A percentile compares a stretch with the other conserved stretches of the same genome.
Conservation (phyloP, 1,140 invertebrate species). For the Nasonia longicornis region DNA sequence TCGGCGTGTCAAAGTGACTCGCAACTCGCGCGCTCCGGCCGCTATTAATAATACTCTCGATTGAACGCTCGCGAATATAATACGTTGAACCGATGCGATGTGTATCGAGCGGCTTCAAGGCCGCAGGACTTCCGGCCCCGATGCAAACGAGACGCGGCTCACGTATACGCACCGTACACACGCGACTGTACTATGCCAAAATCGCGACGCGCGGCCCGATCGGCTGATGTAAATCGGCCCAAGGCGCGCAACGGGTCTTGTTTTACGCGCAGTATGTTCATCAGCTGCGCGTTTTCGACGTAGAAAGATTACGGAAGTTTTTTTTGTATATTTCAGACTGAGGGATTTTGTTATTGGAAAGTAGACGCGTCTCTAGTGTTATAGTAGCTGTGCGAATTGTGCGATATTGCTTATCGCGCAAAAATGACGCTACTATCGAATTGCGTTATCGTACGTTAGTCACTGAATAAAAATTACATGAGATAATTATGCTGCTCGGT, state of each 20-base stretch:
- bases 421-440: not conserved
- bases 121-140: conserved; percentile 9
- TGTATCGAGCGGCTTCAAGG: not conserved
- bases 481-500: not conserved
- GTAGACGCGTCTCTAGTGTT: not conserved
- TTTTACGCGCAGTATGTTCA: too few species aligned
- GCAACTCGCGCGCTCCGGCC: not conserved
- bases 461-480: not conserved
- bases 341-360: too few species aligned
- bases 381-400: not conserved
- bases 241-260: too few species aligned
- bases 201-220: too few species aligned
- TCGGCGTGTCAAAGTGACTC: not conserved
- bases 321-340: too few species aligned
- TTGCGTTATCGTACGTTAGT: not conserved
- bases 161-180: not conserved
- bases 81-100: conserved; percentile 2
- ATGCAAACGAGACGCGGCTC: not conserved
- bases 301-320: too few species aligned
- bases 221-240: too few species aligned
- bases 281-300: too few species aligned
- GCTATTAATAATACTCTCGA: not conserved
- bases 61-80: not conserved
- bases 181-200: not conserved
- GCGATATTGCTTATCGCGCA: too few species aligned